A percentile compares a stretch with the other conserved stretches of the same genome.
Evolutionary conservation across 2,797 vertebrate genomes (phyloP).

Genomic region (Macropodus opercularis): DNA sequence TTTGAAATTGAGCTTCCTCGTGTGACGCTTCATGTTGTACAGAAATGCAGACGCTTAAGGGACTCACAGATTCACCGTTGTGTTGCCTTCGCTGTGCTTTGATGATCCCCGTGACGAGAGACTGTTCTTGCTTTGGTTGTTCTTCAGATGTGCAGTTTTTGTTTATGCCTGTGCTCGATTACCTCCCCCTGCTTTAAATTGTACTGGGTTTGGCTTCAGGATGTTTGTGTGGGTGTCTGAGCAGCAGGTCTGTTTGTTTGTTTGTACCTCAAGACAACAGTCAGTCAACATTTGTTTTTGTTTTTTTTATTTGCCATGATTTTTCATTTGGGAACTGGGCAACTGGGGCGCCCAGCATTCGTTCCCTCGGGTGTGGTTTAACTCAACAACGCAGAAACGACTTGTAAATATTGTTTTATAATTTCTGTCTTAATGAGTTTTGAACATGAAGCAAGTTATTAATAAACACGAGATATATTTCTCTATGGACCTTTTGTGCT

Average conservation of each 20-base stretch:
- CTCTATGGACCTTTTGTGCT: conserved; percentile 46
- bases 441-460: conserved; percentile 72
- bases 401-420: conserved; percentile 79
- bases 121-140: no score
- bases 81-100: conserved; percentile 35
- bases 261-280: conserved; percentile 67
- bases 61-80: conserved; percentile 1
- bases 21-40: not conserved
- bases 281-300: conserved; percentile 35
- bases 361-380: conserved; percentile 65
- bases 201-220: conserved; percentile 38
- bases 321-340: conserved; percentile 54
- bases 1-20: conserved; percentile 14
- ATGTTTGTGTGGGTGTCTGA: conserved; percentile 8
- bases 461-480: conserved; percentile 80
- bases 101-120: no score
- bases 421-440: conserved; percentile 76
- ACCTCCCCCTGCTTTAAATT: no score
- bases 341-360: no score
- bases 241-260: conserved; percentile 24
- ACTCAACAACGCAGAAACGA: conserved; percentile 52
- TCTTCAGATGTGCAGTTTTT: not conserved
- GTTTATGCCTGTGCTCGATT: conserved; percentile 9
- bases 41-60: not conserved
- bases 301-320: conserved; percentile 29